Evolutionary conservation across 2,888 invertebrate genomes (phyloP).

Genomic region (Glomeris marginata): DNA sequence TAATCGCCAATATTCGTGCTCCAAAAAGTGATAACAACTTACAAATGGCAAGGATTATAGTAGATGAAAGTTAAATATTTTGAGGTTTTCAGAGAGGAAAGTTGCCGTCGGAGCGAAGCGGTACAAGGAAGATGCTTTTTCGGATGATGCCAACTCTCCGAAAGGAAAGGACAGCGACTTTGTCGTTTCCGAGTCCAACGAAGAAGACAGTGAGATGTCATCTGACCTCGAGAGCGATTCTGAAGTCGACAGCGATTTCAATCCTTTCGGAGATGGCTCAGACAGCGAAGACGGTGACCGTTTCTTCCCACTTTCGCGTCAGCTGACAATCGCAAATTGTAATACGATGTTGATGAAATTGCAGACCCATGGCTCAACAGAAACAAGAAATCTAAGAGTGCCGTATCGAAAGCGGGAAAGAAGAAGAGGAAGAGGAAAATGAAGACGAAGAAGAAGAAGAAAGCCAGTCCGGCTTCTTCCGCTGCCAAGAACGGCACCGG

Average conservation of each 20-base stretch:
- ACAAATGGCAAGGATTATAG: no score
- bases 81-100: constrained; percentile 14
- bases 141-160: constrained; percentile 28
- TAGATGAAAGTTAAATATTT: no score
- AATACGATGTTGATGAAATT: constrained; percentile 2
- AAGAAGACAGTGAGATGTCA: constrained; percentile 18
- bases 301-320: not conserved
- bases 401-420: constrained; percentile 42
- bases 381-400: constrained; percentile 42
- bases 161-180: constrained; percentile 32
- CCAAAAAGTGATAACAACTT: no score
- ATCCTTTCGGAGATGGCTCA: constrained; percentile 70
- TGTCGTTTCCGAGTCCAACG: constrained; percentile 26
- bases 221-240: constrained; percentile 14
- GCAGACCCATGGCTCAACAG: constrained; percentile 63
- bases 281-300: constrained; percentile 29
- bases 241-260: constrained; percentile 50
- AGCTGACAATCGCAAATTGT: not conserved
- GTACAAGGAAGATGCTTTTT: constrained; percentile 17
- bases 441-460: constrained; percentile 20
- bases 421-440: constrained; percentile 38
- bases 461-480: not conserved
- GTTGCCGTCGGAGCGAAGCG: constrained; percentile 17
- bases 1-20: no score
- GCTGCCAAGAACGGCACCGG: not conserved